Evolutionary conservation across 2,113 vertebrate species (phyloP).

Genomic region (Nycticryphes semicollaris): DNA sequence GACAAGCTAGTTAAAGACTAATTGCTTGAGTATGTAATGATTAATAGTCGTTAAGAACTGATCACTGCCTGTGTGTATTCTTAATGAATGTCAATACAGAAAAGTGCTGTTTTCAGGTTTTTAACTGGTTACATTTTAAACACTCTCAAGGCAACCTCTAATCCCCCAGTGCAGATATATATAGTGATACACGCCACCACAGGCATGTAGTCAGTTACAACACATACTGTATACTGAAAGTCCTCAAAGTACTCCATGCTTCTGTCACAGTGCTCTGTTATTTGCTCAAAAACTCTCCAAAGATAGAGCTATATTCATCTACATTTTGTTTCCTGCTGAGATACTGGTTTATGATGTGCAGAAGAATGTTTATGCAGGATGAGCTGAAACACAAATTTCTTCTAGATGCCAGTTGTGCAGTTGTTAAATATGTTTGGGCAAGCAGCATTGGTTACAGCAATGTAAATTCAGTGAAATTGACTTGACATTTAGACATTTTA

Average conservation of each 20-base stretch:
- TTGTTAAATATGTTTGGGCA: background rate
- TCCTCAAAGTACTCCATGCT: background rate
- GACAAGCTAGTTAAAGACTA: background rate
- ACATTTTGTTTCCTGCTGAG: background rate
- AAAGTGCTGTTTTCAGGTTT: background rate
- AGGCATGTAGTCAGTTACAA: background rate
- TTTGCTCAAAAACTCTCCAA: background rate
- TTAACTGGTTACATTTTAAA: background rate
- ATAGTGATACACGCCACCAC: background rate
- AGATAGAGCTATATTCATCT: background rate
- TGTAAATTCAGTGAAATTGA: background rate
- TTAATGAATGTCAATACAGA: background rate
- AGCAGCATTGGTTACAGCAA: background rate
- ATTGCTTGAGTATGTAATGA: background rate
- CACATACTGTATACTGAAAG: background rate
- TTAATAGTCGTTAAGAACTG: background rate
- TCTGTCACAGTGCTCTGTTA: background rate
- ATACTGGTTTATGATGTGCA: background rate
- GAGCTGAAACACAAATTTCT: background rate
- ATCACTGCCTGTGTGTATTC: background rate
- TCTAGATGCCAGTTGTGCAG: background rate
- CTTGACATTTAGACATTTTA: conserved; percentile 28
- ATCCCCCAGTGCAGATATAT: background rate
- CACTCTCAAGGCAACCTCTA: background rate
- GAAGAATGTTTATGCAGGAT: background rate